Evolutionary conservation across 2,797 vertebrate species (phyloP).

Genomic region (Ctenosaura bakeri): DNA sequence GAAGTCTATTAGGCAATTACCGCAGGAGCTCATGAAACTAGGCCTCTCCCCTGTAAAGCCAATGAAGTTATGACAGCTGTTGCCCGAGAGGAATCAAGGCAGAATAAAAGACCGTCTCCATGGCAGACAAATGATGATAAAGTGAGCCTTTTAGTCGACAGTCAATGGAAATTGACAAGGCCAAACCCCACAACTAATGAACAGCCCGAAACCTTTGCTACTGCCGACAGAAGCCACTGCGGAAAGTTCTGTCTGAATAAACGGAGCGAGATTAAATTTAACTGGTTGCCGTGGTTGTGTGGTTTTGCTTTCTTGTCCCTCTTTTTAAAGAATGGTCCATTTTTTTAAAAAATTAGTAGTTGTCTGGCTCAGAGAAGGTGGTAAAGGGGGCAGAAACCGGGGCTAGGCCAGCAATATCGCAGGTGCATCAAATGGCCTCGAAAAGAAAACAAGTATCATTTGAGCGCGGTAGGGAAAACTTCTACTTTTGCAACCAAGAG

Average conservation of each 20-base stretch:
- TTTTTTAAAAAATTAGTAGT: constrained; percentile 10
- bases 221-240: constrained; percentile 70
- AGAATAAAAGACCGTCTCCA: constrained; percentile 87
- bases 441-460: constrained; percentile 60
- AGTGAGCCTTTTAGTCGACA: constrained; percentile 91
- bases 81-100: constrained; percentile 88
- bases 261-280: constrained; percentile 78
- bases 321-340: constrained; percentile 56
- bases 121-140: constrained; percentile 99
- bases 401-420: background rate
- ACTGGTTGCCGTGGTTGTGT: constrained; percentile 20
- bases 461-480: too few species aligned
- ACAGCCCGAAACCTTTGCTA: constrained; percentile 80
- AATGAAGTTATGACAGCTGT: constrained; percentile 85
- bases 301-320: background rate
- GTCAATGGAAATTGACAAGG: constrained; percentile 91
- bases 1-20: constrained; percentile 77
- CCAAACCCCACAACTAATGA: constrained; percentile 91
- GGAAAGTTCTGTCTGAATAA: constrained; percentile 79
- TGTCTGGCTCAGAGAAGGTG: background rate
- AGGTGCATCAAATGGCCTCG: constrained; percentile 70
- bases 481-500: constrained; percentile 62
- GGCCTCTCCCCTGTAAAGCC: constrained; percentile 73
- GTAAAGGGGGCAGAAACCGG: background rate
- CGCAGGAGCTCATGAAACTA: constrained; percentile 72